Conservation (phyloP, 1,140 invertebrate species). For the Ephestia elutella region DNA sequence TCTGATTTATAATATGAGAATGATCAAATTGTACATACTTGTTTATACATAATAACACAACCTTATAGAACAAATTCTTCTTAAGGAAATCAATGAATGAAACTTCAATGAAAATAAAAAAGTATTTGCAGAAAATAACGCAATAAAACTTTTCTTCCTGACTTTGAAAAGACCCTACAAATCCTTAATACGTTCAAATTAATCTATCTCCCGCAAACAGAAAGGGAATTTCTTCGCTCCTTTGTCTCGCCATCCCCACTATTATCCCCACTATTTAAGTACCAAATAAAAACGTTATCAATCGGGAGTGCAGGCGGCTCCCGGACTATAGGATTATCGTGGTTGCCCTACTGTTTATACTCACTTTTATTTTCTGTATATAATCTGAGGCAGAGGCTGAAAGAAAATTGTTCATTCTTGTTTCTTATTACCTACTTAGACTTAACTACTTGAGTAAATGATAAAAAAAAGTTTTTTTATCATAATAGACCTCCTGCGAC, state of each 20-base stretch:
- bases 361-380: not conserved
- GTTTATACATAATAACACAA: too few species aligned
- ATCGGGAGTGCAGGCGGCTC: not conserved
- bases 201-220: not conserved
- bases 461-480: too few species aligned
- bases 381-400: too few species aligned
- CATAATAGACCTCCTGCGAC: too few species aligned
- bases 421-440: too few species aligned
- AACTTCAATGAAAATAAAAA: too few species aligned
- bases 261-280: slow-evolving; percentile 9
- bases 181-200: not conserved
- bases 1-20: too few species aligned
- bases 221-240: not conserved
- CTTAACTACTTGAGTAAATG: too few species aligned
- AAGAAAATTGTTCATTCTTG: too few species aligned
- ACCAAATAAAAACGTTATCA: slow-evolving; percentile 16
- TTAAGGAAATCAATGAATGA: too few species aligned
- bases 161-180: not conserved
- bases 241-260: not conserved
- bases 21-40: too few species aligned
- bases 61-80: too few species aligned
- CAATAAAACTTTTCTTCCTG: not conserved
- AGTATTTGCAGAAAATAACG: not conserved
- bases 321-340: not conserved
- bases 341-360: not conserved